Evolutionary conservation across 2,888 invertebrate genomes (phyloP), one percentile per base, ranked within the genome.

Genomic region (Leucoma salicis): DNA sequence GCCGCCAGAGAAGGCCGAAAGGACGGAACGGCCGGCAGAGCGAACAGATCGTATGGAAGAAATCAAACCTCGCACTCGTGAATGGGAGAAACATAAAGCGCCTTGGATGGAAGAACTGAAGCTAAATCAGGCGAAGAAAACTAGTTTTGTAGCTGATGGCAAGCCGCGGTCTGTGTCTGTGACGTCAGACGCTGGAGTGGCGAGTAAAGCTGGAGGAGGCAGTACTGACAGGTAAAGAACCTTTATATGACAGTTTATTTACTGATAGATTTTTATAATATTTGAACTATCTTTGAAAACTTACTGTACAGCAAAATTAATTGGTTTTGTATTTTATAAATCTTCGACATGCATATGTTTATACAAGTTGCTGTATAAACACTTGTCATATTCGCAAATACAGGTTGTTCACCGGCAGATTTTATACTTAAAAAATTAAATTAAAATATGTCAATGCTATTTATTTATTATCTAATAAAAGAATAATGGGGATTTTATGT

Each of bases 81-180:
- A 93, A 63, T 94, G 93, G 93, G 93, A 93, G 76, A 94, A 93
- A 65, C 93, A 93, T 60, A 92, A 91, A 65, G 94, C 93, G 33
- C 95, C 95, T 0, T 96, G 95, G 95, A 93, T 96, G 91, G 94
- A 92, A 54, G 95, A 96, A 71, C 91, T 96, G 54, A 95, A 95
- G 70, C 90, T 94, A 53, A 95, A 94, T 66, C 95, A 96, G 75
- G 93, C 92, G 1, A 92, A 92, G 78, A 91, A 93, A 64, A 92
- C 92, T 13, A 90, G 91, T 73, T 84, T 70, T 42, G 70, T 66
- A 2, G 53, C 65, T 0, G 81, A 80, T 35, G 74, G 74, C 46
- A 82, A 85, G 62, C 57, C 82, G 13, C 63, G 78, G 3, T 74
- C 82, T 3, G 74, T 71, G 56, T 88, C 63, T 48, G 70, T 53